Conservation (phyloP, 64 coral and sea anemone species). For the Actinia equina region DNA sequence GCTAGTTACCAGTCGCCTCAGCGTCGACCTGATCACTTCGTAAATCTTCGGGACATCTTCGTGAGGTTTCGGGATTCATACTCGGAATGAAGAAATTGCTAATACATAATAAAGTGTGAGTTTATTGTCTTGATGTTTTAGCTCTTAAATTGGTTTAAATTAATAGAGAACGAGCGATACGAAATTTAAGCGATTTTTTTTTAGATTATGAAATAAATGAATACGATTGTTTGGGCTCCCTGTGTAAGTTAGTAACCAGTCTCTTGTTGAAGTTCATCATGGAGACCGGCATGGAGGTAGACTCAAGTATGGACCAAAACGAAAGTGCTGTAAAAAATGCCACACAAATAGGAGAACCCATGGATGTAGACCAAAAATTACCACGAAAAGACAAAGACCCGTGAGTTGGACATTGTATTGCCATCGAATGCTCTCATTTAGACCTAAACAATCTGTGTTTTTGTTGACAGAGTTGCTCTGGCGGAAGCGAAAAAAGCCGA, state of each 20-base stretch:
- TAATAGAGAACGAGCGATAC: no score
- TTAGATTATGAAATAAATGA: no score
- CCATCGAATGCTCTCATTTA: not conserved
- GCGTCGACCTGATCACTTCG: not conserved
- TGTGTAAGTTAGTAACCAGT: not conserved
- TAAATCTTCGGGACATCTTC: not conserved
- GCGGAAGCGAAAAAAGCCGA: conserved; percentile 85
- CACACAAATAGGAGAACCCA: conserved; percentile 25
- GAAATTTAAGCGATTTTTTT: no score
- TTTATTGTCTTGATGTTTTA: no score
- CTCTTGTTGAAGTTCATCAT: not conserved
- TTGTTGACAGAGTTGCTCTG: conserved; percentile 35
- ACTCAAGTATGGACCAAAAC: conserved; percentile 1
- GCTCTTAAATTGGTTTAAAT: no score
- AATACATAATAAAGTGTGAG: no score
- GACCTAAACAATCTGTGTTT: not conserved
- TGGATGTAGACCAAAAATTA: conserved; percentile 47
- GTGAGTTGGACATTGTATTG: not conserved
- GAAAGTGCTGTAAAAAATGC: not conserved
- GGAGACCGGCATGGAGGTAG: conserved; percentile 37
- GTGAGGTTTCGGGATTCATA: no score
- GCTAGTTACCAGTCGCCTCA: not conserved
- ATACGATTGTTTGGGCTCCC: no score
- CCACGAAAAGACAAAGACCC: not conserved
- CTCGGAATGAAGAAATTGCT: no score